phyloP scores from a whole-genome alignment of 2,888 invertebrate species.

The Diaphora mendica region DNA sequence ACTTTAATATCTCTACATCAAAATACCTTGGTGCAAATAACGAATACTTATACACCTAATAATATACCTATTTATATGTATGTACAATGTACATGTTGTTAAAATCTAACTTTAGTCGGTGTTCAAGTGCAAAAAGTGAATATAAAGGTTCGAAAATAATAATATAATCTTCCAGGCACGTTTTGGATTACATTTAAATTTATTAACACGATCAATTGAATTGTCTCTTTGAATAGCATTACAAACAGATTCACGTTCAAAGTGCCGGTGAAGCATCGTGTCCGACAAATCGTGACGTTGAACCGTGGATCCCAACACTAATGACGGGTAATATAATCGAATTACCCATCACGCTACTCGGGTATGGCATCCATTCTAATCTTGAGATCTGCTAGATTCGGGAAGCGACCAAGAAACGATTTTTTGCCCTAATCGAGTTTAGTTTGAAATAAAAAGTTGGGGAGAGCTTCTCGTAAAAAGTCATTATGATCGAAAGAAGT shows the following conservation, averaged over 20 bases:
- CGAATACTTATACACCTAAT: neutral
- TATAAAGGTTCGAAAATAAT: neutral
- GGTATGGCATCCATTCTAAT: constrained; percentile 49
- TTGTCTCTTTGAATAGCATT: constrained; percentile 37
- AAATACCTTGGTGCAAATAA: neutral
- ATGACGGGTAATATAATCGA: constrained; percentile 67
- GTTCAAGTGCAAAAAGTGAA: neutral
- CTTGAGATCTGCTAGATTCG: constrained; percentile 49
- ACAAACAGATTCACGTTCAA: constrained; percentile 34
- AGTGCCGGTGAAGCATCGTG: constrained; percentile 30
- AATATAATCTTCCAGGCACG: constrained; percentile 5
- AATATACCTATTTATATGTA: neutral
- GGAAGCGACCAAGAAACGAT: constrained; percentile 46
- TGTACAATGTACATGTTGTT: neutral
- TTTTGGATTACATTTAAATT: constrained; percentile 37
- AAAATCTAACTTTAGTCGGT: neutral
- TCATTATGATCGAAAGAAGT: constrained; percentile 48
- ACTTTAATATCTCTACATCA: neutral
- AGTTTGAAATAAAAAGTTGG: constrained; percentile 25
- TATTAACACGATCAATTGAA: constrained; percentile 29
- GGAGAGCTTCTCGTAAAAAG: constrained; percentile 35
- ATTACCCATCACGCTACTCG: constrained; percentile 63
- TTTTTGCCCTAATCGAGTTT: constrained; percentile 45
- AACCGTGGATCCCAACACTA: constrained; percentile 56
- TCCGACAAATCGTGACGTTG: constrained; percentile 52